Base-by-base conservation (phyloP, 2,797 vertebrate genomes). In the Poeciliopsis paucimaculata region DNA sequence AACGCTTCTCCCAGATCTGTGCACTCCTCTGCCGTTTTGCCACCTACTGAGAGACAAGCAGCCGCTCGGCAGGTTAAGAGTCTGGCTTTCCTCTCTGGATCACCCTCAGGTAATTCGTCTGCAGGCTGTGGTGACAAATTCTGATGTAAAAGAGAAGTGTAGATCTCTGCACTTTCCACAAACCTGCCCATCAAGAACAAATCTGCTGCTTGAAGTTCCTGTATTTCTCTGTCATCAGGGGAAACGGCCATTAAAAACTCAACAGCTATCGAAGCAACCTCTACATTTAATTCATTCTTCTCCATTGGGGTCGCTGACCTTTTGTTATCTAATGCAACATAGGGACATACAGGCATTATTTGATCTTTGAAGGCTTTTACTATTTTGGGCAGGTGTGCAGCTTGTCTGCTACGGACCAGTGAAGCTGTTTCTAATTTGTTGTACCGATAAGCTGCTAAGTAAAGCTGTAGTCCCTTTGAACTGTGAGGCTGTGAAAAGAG, bases 1-100 rank as follows among this genome's bases (percentile, higher is more conserved):
- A 99, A 98, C 9, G 97, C 97, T 45, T 95, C 91, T 2, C 92
- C 93, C 72, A 99, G 94, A 87, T 99, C 96, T 82, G 71, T 78
- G 20, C 97, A 93, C 53, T 94, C 89, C 82, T 97, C 97, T 1
- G 76, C 72, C 0, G 77, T 82, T 2, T 78, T 77, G 9, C 95
- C 93, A 0, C 96, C 96, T 13, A 95, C 92, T 53, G 93, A 96
- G 84, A 97, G 96, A 86, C 91, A 93, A 0, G 97, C 95, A 0
- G 96, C 97, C 0, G 98, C 97, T n/a, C 96, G 94, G 13, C 94
- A 84, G 46, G 97, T 93, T 31, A 98, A 87, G 66, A 98, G 93
- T 57, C 91, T 80, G 2, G 95, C 94, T 85, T 76, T 90, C 53
- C 53, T 84, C 85, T 96, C 95, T 45, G 91, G 85, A 62, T 79